A percentile compares a stretch with the other conserved stretches of the same genome.
These are phyloP conservation scores for Catajapyx aquilonaris DNA, from an alignment of 1,140 invertebrate genomes.

Conservation along the genomic window DNA sequence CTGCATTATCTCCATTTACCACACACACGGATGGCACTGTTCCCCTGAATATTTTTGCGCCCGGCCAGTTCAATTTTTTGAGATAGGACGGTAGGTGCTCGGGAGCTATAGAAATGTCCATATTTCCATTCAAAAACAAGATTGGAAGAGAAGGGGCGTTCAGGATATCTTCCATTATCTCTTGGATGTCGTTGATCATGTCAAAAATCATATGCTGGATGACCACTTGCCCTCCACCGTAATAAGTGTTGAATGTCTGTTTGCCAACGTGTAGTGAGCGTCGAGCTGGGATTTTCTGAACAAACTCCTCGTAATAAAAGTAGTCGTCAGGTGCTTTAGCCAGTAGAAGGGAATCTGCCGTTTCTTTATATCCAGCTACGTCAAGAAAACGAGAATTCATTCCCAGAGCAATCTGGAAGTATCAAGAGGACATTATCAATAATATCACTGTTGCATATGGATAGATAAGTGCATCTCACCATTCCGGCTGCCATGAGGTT, in stretches of 20 bases:
- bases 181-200: conserved; percentile 8
- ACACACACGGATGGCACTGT: conserved; percentile 7
- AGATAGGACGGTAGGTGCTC: conserved; percentile 4
- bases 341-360: too few species aligned
- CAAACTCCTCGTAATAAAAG: too few species aligned
- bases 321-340: too few species aligned
- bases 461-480: too few species aligned
- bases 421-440: too few species aligned
- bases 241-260: background rate
- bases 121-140: conserved; percentile 9
- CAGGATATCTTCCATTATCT: conserved; percentile 2
- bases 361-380: too few species aligned
- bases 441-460: too few species aligned
- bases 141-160: conserved; percentile 6
- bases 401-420: too few species aligned
- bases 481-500: too few species aligned
- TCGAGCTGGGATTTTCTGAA: too few species aligned
- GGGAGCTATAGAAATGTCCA: conserved; percentile 11
- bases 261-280: too few species aligned
- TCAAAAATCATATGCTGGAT: conserved; percentile 7
- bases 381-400: too few species aligned
- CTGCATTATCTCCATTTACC: conserved; percentile 7
- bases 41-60: background rate
- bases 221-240: background rate
- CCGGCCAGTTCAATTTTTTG: conserved; percentile 6